These are phyloP conservation scores for Orius insidiosus DNA, from an alignment of 1,140 invertebrate species.

Conservation along the genomic window DNA sequence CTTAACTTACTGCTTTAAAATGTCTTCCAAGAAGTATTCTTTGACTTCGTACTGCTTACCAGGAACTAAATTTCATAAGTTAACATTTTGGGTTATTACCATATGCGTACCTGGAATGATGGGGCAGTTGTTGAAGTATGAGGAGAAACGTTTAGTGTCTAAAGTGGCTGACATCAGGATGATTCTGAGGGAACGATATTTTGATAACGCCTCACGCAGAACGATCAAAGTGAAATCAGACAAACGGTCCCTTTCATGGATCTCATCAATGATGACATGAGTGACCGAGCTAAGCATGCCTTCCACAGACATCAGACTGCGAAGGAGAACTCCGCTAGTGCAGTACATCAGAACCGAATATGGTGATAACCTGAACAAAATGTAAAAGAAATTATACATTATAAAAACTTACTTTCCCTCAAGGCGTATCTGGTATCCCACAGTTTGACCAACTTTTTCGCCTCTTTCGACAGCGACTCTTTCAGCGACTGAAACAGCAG, in stretches of 20 bases:
- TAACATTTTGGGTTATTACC: too few species aligned
- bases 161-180: constrained; percentile 93
- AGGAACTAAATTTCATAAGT: constrained; percentile 47
- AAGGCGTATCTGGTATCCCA: constrained; percentile 87
- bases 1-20: constrained; percentile 37
- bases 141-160: constrained; percentile 58
- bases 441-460: constrained; percentile 67
- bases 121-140: constrained; percentile 64
- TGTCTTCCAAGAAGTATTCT: constrained; percentile 64
- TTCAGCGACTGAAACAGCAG: constrained; percentile 71
- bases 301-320: constrained; percentile 66
- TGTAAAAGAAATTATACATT: neutral
- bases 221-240: constrained; percentile 84
- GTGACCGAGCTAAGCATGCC: constrained; percentile 49
- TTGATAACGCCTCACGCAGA: constrained; percentile 53
- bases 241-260: constrained; percentile 73
- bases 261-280: constrained; percentile 82
- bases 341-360: constrained; percentile 78
- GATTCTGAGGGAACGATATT: constrained; percentile 55
- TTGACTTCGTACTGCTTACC: constrained; percentile 64
- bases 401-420: constrained; percentile 37
- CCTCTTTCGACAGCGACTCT: constrained; percentile 68
- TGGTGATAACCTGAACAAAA: constrained; percentile 42
- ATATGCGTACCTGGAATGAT: constrained; percentile 45
- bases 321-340: constrained; percentile 74